Evolutionary conservation across 2,888 invertebrate genomes (phyloP).

Genomic region (Meliscaeva auricollis): DNA sequence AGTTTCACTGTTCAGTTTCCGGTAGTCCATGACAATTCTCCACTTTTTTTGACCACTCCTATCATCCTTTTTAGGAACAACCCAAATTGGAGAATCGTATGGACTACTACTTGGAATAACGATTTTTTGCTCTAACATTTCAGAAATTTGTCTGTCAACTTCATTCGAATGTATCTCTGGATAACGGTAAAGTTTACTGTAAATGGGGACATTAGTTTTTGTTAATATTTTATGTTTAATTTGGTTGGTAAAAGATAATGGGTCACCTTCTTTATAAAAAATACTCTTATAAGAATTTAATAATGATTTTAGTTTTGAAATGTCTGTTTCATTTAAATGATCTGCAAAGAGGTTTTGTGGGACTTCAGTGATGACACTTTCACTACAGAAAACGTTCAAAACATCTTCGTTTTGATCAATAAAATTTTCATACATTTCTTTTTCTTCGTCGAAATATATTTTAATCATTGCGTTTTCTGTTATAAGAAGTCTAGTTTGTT

Average conservation of each 20-base stretch:
- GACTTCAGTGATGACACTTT: not conserved
- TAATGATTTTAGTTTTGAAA: not conserved
- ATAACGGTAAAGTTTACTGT: conserved; percentile 48
- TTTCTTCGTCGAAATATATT: conserved; percentile 2
- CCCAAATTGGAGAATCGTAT: conserved; percentile 76
- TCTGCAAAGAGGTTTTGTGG: not conserved
- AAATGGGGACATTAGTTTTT: not conserved
- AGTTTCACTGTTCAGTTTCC: not conserved
- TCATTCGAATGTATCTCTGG: conserved; percentile 30
- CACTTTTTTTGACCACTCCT: conserved; percentile 35
- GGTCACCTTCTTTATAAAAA: conserved; percentile 6
- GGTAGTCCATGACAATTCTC: conserved; percentile 35
- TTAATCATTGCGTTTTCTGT: conserved; percentile 30
- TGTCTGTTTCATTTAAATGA: not conserved
- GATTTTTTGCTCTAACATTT: conserved; percentile 64
- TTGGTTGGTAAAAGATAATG: conserved; percentile 33
- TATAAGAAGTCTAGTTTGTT: conserved; percentile 21
- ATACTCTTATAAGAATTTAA: not conserved
- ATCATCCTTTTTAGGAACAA: conserved; percentile 62
- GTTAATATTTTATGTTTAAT: conserved; percentile 49
- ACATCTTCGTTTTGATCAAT: not conserved
- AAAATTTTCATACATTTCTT: conserved; percentile 12
- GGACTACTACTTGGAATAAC: conserved; percentile 76
- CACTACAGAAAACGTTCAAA: not conserved
- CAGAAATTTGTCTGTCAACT: conserved; percentile 44